A percentile compares a stretch with the other conserved stretches of the same genome.
phyloP scores from a whole-genome alignment of 2,888 invertebrate genomes.

The Sphinx pinastri region DNA sequence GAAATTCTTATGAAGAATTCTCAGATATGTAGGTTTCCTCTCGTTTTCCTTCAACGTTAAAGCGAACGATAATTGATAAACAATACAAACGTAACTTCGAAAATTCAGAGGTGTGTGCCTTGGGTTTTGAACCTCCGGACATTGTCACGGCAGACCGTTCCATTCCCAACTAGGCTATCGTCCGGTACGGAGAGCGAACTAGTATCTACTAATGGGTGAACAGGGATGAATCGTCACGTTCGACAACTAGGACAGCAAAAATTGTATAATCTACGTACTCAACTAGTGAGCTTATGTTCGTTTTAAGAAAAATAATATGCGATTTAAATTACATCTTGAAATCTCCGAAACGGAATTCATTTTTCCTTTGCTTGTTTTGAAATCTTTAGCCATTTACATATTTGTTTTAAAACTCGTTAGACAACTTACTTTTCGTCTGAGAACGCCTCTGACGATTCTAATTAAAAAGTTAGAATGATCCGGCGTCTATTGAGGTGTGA shows the following conservation, averaged over 20 bases:
- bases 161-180: no score
- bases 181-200: no score
- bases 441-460: not conserved
- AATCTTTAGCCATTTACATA: not conserved
- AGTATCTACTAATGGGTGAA: not conserved
- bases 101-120: no score
- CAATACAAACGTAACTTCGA: no score
- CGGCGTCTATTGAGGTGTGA: not conserved
- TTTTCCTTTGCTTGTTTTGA: not conserved
- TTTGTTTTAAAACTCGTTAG: not conserved
- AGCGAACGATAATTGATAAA: no score
- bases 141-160: no score
- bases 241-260: not conserved
- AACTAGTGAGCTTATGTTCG: not conserved
- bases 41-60: no score
- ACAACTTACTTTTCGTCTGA: not conserved
- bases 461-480: not conserved
- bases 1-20: no score
- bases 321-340: not conserved
- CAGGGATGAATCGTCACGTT: conserved; percentile 2
- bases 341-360: not conserved
- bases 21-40: no score
- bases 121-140: no score
- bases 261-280: not conserved
- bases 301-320: not conserved